Base-by-base conservation (phyloP, 2,888 invertebrate species). In the Parochlus steinenii region DNA sequence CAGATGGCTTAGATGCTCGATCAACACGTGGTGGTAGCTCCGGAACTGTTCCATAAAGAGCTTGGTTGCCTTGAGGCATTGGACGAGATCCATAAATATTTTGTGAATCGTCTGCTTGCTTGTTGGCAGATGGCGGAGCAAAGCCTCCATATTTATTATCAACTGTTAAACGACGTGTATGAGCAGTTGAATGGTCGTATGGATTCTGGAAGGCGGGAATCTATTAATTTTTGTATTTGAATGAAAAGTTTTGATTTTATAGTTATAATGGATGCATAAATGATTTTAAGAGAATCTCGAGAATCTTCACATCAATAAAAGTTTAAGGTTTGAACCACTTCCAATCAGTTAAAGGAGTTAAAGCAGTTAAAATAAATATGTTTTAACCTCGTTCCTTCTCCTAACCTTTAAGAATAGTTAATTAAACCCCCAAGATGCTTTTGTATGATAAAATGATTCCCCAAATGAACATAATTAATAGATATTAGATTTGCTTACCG, bases 21-120 rank as follows among this genome's bases (percentile, higher is more conserved):
- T 83, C 77, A 15, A 86, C 73, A 36, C 85, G 68, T 2, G 89
- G 89, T 1, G 89, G 89, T 40, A 87, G 57, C 62, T 87, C 86
- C 2, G 86, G 85, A 12, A 74, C 74, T 49, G 43, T 64, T 31
- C 71, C 71, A 43, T 71, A 71, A n/a, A 71, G 45, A 1, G 58
- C 56, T 40, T 59, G 60, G 2, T 16, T 29, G 4, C 33, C 33
- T 55, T 47, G 41, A 53, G 49, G 40, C 39, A 55, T 49, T 8
- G 61, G 55, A 42, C 44, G 50, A 42, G 48, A 47, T 51, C 52
- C 45, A 48, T 45, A 45, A 17, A 43, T 44, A 10, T 37, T 40
- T 20, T 47, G 26, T n/a, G 36, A 22, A 11, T 34, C 37, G 23
- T 38, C 37, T 17, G 19, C 23, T 14, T 43, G 41, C 53, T 44